Evolutionary conservation across 2,113 vertebrate species (phyloP).

Genomic region (Noturus placidus): DNA sequence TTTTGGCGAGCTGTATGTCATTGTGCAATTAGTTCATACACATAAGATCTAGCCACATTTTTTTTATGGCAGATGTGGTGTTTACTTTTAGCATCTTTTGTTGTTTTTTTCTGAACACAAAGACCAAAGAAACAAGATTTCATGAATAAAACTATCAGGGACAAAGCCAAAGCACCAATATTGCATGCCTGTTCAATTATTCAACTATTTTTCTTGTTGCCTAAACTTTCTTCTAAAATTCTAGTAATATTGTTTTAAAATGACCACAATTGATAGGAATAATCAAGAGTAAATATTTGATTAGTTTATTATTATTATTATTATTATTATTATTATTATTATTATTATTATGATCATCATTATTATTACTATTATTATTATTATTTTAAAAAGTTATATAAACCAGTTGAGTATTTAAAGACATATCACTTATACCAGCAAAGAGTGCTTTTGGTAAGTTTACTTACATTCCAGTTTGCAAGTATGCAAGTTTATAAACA

Average conservation of each 20-base stretch:
- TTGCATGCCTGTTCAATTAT: background rate
- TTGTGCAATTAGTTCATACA: background rate
- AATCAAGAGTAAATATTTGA: background rate
- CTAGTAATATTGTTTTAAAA: background rate
- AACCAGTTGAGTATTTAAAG: slow-evolving; percentile 15
- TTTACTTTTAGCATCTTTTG: background rate
- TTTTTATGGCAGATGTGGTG: background rate
- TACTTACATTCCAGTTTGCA: slow-evolving; percentile 14
- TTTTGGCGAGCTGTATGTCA: background rate
- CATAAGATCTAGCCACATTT: background rate
- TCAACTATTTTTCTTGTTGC: background rate
- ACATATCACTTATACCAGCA: background rate
- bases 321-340: background rate
- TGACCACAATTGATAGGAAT: background rate
- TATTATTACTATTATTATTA: background rate
- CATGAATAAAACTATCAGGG: background rate
- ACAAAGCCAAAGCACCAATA: slow-evolving; percentile 12
- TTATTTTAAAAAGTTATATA: background rate
- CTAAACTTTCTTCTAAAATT: background rate
- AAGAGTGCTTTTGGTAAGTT: background rate
- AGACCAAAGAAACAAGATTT: background rate
- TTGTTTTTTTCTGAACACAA: background rate
- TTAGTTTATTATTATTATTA: background rate
- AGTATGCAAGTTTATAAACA: background rate
- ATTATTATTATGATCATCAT: background rate